Base-by-base conservation (phyloP, 2,888 invertebrate genomes). In the Penaeus monodon region DNA sequence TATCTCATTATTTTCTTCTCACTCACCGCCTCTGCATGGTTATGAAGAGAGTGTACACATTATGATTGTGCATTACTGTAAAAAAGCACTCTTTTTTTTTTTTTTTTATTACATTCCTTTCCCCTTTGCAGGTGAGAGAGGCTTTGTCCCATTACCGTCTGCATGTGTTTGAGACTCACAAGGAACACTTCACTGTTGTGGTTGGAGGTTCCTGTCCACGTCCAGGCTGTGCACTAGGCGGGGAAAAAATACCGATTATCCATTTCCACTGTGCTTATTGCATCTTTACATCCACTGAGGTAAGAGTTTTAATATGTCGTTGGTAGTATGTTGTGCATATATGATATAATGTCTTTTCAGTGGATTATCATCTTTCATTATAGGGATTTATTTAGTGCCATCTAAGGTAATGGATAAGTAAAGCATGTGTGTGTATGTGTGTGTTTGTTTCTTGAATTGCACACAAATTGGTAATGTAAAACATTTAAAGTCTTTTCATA, bases 181-280 rank as follows among this genome's bases (percentile, higher is more conserved):
- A 90, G 84, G 84, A 88, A 73, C 88, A 88, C 81, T 90, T 90
- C 85, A 88, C 88, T 12, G 86, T 90, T 20, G 88, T 90, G 38
- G 88, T 85, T 29, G 90, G 90, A 3, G 82, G 85, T 14, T 73
- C 83, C 17, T 90, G 90, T 66, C 83, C 87, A 10, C 66, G 85
- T 66, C 84, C 84, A 12, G 89, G 88, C 29, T 89, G 89, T 77
- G 66, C 82, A 44, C 73, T 86, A 57, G 88, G 63, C 12, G 73
- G 73, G 20, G 80, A 79, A 63, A 86, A 86, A 70, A 81, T 68
- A 10, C 86, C 87, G 63, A 88, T 70, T 44, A 88, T 90, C 49
- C 90, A 90, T 81, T 90, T 90, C 85, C 90, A 90, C 63, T 90
- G 90, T 81, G 68, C 88, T n/a, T 84, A 88, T 49, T 90, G 88